Base-by-base conservation (phyloP, 2,113 vertebrate genomes). In the Neotoma lepida region DNA sequence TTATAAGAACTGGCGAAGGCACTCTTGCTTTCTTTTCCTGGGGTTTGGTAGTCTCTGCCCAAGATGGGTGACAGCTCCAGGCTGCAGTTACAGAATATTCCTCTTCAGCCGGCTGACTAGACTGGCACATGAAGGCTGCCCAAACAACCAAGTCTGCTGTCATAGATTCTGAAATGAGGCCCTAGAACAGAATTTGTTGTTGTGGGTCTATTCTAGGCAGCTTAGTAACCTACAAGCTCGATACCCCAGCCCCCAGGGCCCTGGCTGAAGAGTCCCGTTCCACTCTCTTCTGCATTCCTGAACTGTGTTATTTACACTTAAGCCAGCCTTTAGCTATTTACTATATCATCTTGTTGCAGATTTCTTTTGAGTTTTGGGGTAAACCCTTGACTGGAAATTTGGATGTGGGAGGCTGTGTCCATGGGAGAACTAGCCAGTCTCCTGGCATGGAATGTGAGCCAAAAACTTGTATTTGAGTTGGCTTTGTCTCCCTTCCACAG, bases 391-490 rank as follows among this genome's bases (percentile, higher is more conserved):
- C 63, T 87, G 51, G 35, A 64, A 58, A 64, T 46, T 70, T 89
- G 88, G 41, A 95, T 56, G 63, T 70, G 41, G 84, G 33, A 68
- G 33, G 63, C 44, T 33, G 24, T 68, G 44, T 46, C 82, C 20
- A 33, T 66, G 28, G 17, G 30, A 66, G 41, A 64, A 35, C 39
- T 24, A 85, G 82, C 82, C 41, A 49, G 41, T 63, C 24, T 41
- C 56, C 80, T 63, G 82, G 61, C 82, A 33, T 64, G 61, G 82
- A 64, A 24, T 6, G 10, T 85, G 74, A 70, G 76, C 63, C 78
- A 35, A 30, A 74, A 74, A 51, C 51, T 64, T 87, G 64, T 33
- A 95, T 63, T 80, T 70, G 41, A 97, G 86, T 90, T 91, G 49
- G 71, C 95, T 13, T 78, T 89, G 71, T 89, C 89, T 61, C 41